A percentile compares a stretch with the other conserved stretches of the same genome.
Evolutionary conservation across 2,888 invertebrate species (phyloP).

Genomic region (Romanomermis culicivorax): DNA sequence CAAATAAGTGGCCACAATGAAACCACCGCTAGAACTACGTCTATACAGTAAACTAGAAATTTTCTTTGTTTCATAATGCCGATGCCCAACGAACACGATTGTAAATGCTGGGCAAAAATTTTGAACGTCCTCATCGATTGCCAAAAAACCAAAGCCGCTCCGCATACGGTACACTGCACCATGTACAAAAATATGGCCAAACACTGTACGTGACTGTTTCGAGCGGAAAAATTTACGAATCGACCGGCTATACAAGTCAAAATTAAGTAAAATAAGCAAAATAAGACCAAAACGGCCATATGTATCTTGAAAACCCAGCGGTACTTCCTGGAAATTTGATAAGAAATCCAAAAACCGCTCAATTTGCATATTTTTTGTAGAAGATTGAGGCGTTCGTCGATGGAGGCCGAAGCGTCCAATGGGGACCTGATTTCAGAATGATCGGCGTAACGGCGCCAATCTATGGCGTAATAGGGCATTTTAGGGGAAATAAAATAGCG

Average conservation of each 20-base stretch:
- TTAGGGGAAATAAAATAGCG: too few species aligned
- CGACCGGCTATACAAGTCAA: not conserved
- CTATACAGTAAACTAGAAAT: not conserved
- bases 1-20: not conserved
- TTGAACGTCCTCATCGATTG: not conserved
- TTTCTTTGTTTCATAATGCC: not conserved
- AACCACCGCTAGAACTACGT: not conserved
- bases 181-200: not conserved
- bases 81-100: not conserved
- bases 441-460: conserved; percentile 1
- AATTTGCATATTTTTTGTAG: not conserved
- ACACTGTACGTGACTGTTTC: not conserved
- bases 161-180: not conserved
- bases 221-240: not conserved
- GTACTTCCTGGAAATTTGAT: not conserved
- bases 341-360: not conserved
- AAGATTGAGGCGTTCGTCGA: not conserved
- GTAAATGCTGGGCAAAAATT: not conserved
- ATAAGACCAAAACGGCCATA: not conserved
- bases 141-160: not conserved
- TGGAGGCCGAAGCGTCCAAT: not conserved
- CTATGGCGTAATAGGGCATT: conserved; percentile 3
- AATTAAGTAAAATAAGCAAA: not conserved
- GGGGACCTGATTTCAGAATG: not conserved
- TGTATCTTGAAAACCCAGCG: not conserved